These are phyloP conservation scores for Procapra przewalskii DNA, from an alignment of 2,113 vertebrate genomes.

Conservation along the genomic window DNA sequence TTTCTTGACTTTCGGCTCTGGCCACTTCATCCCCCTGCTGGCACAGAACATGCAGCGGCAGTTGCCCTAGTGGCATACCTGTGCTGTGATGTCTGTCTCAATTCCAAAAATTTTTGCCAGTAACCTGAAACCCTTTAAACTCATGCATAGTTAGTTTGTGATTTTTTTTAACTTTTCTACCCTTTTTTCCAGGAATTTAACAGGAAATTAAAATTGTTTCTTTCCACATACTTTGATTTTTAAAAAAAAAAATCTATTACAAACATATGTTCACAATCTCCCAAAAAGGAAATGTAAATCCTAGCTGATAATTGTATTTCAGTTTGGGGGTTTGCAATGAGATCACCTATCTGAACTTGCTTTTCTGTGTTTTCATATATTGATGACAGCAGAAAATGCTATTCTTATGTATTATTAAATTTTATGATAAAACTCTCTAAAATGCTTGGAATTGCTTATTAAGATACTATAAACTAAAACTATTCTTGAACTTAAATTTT, in stretches of 20 bases:
- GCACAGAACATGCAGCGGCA: rapidly evolving
- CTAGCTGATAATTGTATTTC: not conserved
- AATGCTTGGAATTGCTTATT: not conserved
- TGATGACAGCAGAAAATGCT: not conserved
- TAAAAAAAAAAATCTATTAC: too few species aligned
- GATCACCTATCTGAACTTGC: not conserved
- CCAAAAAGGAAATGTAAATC: not conserved
- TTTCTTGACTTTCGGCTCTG: not conserved
- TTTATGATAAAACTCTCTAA: constrained; percentile 6
- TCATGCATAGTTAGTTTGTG: not conserved
- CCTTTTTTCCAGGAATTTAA: not conserved
- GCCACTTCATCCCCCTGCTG: not conserved
- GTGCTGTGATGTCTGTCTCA: not conserved
- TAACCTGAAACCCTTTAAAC: not conserved
- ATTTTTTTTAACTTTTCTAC: not conserved
- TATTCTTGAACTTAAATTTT: not conserved
- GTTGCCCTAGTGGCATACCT: not conserved
- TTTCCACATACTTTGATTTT: not conserved
- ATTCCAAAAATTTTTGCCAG: not conserved
- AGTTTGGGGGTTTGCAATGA: not conserved
- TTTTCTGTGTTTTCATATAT: not conserved
- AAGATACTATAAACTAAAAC: not conserved
- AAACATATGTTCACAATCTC: not conserved
- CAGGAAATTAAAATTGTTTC: not conserved
- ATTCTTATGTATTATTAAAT: not conserved